phyloP scores from a whole-genome alignment of 1,140 invertebrate species.

The Diorhabda elongata region DNA sequence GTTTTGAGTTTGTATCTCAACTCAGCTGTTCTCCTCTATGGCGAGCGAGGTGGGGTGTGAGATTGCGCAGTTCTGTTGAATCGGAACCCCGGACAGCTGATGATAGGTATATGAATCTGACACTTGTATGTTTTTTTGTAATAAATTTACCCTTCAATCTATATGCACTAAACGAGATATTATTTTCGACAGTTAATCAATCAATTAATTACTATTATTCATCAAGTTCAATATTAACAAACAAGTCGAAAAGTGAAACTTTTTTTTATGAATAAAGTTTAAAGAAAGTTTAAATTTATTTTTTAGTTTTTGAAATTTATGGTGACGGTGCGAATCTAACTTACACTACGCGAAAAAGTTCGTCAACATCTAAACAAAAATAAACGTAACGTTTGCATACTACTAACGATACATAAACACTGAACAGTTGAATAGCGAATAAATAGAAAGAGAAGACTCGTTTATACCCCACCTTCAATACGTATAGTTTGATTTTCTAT shows the following conservation, averaged over 20 bases:
- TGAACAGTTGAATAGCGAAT: not conserved
- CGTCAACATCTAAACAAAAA: not conserved
- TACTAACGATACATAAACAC: not conserved
- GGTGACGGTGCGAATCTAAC: no score
- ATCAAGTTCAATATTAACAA: no score
- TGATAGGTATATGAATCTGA: slow-evolving; percentile 13
- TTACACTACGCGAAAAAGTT: not conserved
- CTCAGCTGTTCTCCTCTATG: slow-evolving; percentile 42
- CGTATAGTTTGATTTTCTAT: not conserved
- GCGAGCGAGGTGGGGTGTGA: slow-evolving; percentile 24
- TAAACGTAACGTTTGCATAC: not conserved
- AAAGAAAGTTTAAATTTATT: no score
- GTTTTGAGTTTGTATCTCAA: slow-evolving; percentile 43
- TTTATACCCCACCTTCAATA: not conserved
- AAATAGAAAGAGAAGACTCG: not conserved
- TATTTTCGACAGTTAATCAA: no score
- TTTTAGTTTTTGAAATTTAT: no score
- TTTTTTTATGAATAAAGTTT: no score
- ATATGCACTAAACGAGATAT: no score
- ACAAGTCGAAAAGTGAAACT: no score
- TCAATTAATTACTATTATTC: no score
- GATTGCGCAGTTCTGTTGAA: slow-evolving; percentile 27
- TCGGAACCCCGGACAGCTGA: slow-evolving; percentile 27
- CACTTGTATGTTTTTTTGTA: slow-evolving; percentile 15
- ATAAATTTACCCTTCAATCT: not conserved